Conservation (phyloP, 2,113 vertebrate species). For the Tinamus guttatus region DNA sequence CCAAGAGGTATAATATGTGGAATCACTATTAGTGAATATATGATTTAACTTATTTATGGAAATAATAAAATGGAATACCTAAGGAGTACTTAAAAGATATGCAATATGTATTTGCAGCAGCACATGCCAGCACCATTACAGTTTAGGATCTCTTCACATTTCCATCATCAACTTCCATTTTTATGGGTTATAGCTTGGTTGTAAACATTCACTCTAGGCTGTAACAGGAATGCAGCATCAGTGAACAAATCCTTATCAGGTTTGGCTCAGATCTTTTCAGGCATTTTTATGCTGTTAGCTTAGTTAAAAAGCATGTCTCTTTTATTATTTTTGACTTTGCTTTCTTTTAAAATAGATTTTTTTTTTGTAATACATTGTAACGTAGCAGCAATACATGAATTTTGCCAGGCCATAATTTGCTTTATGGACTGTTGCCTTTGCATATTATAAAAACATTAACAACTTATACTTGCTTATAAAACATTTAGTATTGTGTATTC, state of each 20-base stretch:
- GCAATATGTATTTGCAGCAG: slow-evolving; percentile 28
- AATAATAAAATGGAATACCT: slow-evolving; percentile 8
- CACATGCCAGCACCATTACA: slow-evolving; percentile 2
- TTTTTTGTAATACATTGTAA: not conserved
- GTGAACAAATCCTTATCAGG: slow-evolving; percentile 53
- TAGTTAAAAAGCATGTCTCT: not conserved
- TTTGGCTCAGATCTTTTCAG: slow-evolving; percentile 28
- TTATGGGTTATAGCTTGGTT: slow-evolving; percentile 51
- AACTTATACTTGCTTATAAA: not conserved
- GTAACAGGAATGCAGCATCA: slow-evolving; percentile 40
- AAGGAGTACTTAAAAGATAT: not conserved
- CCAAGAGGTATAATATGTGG: not conserved
- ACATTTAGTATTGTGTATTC: not conserved
- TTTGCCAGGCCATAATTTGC: not conserved
- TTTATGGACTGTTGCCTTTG: not conserved
- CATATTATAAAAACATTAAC: not conserved
- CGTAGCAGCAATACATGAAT: not conserved
- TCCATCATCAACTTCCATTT: slow-evolving; percentile 60
- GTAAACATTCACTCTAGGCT: slow-evolving; percentile 55
- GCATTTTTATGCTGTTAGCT: slow-evolving; percentile 19
- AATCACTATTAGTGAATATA: not conserved
- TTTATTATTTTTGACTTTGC: not conserved
- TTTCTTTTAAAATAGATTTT: not conserved
- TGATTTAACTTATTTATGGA: slow-evolving; percentile 48
- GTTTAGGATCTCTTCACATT: slow-evolving; percentile 33